These are phyloP conservation scores for Isurus oxyrinchus DNA, from an alignment of 2,113 vertebrate species.

Conservation along the genomic window DNA sequence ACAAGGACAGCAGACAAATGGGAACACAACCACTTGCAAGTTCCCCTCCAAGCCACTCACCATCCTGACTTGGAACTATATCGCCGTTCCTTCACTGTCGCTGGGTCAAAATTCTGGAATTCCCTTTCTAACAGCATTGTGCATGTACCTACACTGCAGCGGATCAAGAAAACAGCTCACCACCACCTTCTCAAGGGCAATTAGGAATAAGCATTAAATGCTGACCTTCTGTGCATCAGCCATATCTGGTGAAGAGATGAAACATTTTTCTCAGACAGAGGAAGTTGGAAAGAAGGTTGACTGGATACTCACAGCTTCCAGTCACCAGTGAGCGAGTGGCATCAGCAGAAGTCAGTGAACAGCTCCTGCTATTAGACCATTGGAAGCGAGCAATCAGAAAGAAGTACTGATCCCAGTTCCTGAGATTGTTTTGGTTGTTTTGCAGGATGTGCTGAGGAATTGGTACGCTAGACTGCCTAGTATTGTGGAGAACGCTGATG, in stretches of 20 bases:
- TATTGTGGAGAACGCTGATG: constrained; percentile 60
- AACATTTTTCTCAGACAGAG: background rate
- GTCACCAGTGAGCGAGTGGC: background rate
- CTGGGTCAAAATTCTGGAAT: background rate
- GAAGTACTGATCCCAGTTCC: background rate
- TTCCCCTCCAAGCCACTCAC: no score
- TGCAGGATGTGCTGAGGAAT: constrained; percentile 82
- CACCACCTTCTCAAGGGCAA: background rate
- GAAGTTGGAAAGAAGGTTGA: background rate
- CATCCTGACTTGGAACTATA: background rate
- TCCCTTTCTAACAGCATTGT: background rate
- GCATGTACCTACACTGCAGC: background rate
- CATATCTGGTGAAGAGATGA: background rate
- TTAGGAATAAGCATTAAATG: background rate
- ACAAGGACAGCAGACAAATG: no score
- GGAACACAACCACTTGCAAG: no score
- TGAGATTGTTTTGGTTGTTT: constrained; percentile 12
- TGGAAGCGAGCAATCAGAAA: background rate
- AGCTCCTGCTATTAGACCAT: background rate
- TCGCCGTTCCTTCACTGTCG: background rate
- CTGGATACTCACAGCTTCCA: background rate
- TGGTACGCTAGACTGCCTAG: constrained; percentile 83
- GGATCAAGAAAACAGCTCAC: background rate
- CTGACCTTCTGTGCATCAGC: background rate
- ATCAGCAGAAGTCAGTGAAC: background rate